Evolutionary conservation across 1,140 invertebrate genomes (phyloP), one percentile per base, ranked within the genome.

Genomic region (Drosophila pandora): DNA sequence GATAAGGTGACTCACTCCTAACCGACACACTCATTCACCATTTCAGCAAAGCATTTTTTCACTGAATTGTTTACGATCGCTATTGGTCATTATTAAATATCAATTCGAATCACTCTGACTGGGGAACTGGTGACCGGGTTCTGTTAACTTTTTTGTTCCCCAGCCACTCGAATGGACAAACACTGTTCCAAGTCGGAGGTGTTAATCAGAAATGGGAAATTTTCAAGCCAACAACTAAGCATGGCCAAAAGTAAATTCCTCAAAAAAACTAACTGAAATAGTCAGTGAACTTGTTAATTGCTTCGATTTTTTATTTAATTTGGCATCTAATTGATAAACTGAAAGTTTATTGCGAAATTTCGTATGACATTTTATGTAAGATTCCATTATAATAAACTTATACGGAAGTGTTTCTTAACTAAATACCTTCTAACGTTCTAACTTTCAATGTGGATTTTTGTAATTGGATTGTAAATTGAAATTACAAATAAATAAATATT

Each of bases 181-280:
- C 58, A 72, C 54, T 63, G 60, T 28, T 23, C 12, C 30, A 17
- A n/a, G 8, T 25, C 1, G 9, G 21, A 76, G 71, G 72, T 76
- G 72, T 49, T 76, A 76, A 76, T 76, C 61, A 76, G 55, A 55
- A 67, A 57, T 76, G 50, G 72, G 72, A 68, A 76, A 74, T 64
- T 73, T 74, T 74, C 25, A 52, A 49, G 48, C 55, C 41, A 70
- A 69, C 62, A 70, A 70, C 67, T 48, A 74, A 72, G 53, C 59
- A 72, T 74, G 67, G 43, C 45, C 60, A 64, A 63, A 63, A 64
- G 41, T 9, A 74, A 30, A 21, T 17, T 17, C 39, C 22, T 1
- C 17, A 17, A 17, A 17, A 17, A 17, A 17, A 17, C 17, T 56
- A 53, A 45, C 41, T 37, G 17, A 68, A 56, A 48, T 54, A 69